phyloP scores from a whole-genome alignment of 2,113 vertebrate genomes.

The Hyaena hyaena region DNA sequence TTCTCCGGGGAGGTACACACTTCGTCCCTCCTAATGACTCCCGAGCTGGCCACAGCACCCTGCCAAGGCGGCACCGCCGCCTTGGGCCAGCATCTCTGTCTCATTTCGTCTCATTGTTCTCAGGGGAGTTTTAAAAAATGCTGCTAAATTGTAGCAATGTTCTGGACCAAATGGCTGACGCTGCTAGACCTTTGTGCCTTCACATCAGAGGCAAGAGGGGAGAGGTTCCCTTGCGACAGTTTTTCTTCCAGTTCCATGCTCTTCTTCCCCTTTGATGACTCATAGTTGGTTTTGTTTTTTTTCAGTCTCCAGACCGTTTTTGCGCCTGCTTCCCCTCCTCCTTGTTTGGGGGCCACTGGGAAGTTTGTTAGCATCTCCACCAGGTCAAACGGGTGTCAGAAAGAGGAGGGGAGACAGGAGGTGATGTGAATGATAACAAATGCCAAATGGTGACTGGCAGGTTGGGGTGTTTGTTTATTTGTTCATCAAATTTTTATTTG shows the following conservation, averaged over 20 bases:
- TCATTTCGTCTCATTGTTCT: constrained; percentile 2
- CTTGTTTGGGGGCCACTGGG: not conserved
- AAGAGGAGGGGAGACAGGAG: not conserved
- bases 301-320: not conserved
- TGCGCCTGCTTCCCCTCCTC: not conserved
- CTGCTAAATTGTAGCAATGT: not conserved
- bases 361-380: not conserved
- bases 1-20: constrained; percentile 21
- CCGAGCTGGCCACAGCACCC: not conserved
- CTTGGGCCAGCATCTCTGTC: not conserved
- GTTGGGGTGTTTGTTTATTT: not conserved
- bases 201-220: not conserved
- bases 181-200: rapidly evolving
- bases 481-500: not conserved
- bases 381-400: not conserved
- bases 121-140: not conserved
- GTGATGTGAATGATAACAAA: not conserved
- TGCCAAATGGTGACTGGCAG: not conserved
- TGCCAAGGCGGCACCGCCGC: not conserved
- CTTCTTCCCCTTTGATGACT: not conserved
- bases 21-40: not conserved
- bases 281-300: not conserved
- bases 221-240: not conserved
- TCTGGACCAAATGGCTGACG: not conserved
- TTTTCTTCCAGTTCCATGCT: not conserved